A percentile compares a stretch with the other conserved stretches of the same genome.
Evolutionary conservation across 2,888 invertebrate species (phyloP).

Genomic region (Dromius quadrimaculatus): DNA sequence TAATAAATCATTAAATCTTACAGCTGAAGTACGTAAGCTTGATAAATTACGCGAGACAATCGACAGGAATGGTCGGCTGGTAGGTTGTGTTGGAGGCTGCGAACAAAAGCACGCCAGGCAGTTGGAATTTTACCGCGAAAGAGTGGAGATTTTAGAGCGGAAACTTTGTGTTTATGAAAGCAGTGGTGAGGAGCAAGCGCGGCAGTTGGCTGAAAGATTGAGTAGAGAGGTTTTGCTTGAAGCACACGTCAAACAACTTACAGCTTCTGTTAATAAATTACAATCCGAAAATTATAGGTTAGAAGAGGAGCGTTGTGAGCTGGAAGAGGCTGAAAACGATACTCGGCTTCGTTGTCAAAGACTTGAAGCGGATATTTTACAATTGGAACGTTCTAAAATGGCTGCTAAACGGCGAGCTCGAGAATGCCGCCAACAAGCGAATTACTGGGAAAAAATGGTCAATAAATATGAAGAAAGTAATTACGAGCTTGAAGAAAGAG

Average conservation of each 20-base stretch:
- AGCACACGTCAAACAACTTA: conserved; percentile 66
- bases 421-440: conserved; percentile 54
- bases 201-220: conserved; percentile 73
- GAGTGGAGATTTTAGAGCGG: conserved; percentile 74
- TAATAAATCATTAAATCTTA: conserved; percentile 62
- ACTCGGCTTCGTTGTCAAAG: conserved; percentile 75
- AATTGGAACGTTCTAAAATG: conserved; percentile 59
- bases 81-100: conserved; percentile 63
- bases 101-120: conserved; percentile 42
- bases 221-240: conserved; percentile 73
- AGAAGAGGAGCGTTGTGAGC: conserved; percentile 80
- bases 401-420: conserved; percentile 57
- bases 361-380: conserved; percentile 55
- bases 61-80: conserved; percentile 63
- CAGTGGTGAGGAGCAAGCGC: conserved; percentile 73
- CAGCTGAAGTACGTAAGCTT: conserved; percentile 75
- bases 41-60: conserved; percentile 74
- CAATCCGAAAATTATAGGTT: conserved; percentile 74
- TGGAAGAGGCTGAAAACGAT: conserved; percentile 82
- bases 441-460: conserved; percentile 61
- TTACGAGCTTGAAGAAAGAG: conserved; percentile 68
- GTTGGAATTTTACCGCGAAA: conserved; percentile 73
- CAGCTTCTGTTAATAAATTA: conserved; percentile 70
- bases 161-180: conserved; percentile 77
- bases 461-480: conserved; percentile 71